A percentile compares a stretch with the other conserved stretches of the same genome.
Evolutionary conservation across 2,797 vertebrate genomes (phyloP).

Genomic region (Eutrigla gurnardus): DNA sequence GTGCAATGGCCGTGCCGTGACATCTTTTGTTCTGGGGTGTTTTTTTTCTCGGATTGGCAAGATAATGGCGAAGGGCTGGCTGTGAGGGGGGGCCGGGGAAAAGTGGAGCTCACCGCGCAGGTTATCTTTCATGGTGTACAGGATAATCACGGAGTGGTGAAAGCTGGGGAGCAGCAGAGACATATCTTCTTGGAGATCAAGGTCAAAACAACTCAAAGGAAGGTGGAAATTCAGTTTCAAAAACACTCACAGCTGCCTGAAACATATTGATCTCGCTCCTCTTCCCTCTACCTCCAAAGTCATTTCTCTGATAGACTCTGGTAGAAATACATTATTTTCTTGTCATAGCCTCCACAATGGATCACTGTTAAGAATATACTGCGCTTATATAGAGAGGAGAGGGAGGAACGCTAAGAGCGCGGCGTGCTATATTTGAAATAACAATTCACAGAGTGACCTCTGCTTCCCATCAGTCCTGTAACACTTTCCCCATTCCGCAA

Average conservation of each 20-base stretch:
- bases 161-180: slow-evolving; percentile 68
- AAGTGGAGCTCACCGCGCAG: slow-evolving; percentile 74
- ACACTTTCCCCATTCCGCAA: slow-evolving; percentile 35
- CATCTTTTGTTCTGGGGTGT: slow-evolving; percentile 79
- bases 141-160: slow-evolving; percentile 82
- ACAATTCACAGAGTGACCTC: slow-evolving; percentile 66
- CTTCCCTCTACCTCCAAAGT: slow-evolving; percentile 77
- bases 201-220: slow-evolving; percentile 85
- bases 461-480: slow-evolving; percentile 47
- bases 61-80: slow-evolving; percentile 77
- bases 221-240: slow-evolving; percentile 83
- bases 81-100: slow-evolving; percentile 61
- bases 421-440: slow-evolving; percentile 62
- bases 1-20: slow-evolving; percentile 67
- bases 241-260: slow-evolving; percentile 81
- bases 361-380: slow-evolving; percentile 78
- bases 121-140: slow-evolving; percentile 82
- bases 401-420: slow-evolving; percentile 65
- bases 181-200: slow-evolving; percentile 83
- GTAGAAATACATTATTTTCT: slow-evolving; percentile 83
- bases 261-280: slow-evolving; percentile 81
- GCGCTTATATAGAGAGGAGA: slow-evolving; percentile 64
- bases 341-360: slow-evolving; percentile 80
- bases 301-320: slow-evolving; percentile 81
- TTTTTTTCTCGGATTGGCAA: slow-evolving; percentile 77